Base-by-base conservation (phyloP, 2,888 invertebrate genomes). In the Suillia variegata region DNA sequence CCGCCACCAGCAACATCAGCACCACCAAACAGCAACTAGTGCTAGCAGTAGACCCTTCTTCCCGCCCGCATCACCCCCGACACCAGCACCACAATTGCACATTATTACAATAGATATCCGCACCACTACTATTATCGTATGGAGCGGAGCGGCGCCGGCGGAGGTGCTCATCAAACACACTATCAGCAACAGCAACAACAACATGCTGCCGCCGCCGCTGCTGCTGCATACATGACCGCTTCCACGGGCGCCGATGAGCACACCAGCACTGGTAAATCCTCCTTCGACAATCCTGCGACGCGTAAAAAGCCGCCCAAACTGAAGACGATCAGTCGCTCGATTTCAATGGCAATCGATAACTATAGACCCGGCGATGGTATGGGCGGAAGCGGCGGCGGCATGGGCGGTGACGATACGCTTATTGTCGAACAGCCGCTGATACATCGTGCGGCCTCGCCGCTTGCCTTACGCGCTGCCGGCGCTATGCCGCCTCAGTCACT, bases 261-360 rank as follows among this genome's bases (percentile, higher is more conserved):
- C 17, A 70, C 75, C 62, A n/a, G n/a, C n/a, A n/a, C n/a, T n/a
- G 75, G 79, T 65, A 74, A 80, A 55, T 79, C 80, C 47, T 81
- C 80, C 45, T 73, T 81, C 71, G 80, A 80, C 64, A 79, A 80
- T 73, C 79, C 79, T 56, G 80, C 78, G 58, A 77, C 77, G n/a
- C 81, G 79, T 59, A 80, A 79, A 69, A 81, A 79, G 59, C 82
- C 82, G 63, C 82, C 82, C 70, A 83, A 82, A 77, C 73, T 83
- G 67, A 81, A 79, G 73, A 74, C 80, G 62, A 79, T 80, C 59
- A 80, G 82, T 68, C 80, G 82, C 33, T 81, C 82, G n/a, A 73
- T 82, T 22, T 82, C 82, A 38, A 79, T 82, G 77, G 81, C 82
- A 60, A 80, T 82, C 62, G 82, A 82, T 56, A 82, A 83, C 54